Evolutionary conservation across 2,113 vertebrate species (phyloP).

Genomic region (Macquaria ambigua): DNA sequence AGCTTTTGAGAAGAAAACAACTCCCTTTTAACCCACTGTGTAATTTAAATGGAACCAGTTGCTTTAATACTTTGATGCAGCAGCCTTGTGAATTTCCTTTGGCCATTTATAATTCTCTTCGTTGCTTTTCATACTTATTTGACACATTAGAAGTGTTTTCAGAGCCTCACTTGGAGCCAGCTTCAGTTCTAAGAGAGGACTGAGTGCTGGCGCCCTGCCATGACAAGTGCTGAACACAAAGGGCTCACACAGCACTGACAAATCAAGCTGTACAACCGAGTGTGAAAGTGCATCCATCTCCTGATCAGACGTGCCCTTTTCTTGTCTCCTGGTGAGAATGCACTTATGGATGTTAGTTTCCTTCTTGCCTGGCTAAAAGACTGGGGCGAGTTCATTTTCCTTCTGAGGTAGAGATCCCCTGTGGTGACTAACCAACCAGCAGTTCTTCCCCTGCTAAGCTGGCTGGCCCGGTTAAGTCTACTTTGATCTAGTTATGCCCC

Average conservation of each 20-base stretch:
- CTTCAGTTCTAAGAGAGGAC: neutral
- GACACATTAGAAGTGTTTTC: neutral
- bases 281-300: neutral
- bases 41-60: neutral
- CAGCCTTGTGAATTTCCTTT: neutral
- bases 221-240: neutral
- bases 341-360: neutral
- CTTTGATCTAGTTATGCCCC: neutral
- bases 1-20: neutral
- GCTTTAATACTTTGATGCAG: neutral
- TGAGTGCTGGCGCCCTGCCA: neutral
- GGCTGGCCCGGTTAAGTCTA: neutral
- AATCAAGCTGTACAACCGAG: neutral
- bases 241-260: neutral
- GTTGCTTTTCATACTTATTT: neutral
- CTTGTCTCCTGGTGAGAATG: neutral
- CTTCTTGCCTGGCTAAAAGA: neutral
- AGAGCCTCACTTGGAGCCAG: neutral
- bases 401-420: neutral
- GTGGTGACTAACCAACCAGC: neutral
- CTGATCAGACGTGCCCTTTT: neutral
- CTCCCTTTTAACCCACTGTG: neutral
- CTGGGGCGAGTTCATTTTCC: neutral
- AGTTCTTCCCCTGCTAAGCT: neutral
- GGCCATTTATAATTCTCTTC: neutral